Evolutionary conservation across 2,797 vertebrate genomes (phyloP).

Genomic region (Antennarius maculatus): DNA sequence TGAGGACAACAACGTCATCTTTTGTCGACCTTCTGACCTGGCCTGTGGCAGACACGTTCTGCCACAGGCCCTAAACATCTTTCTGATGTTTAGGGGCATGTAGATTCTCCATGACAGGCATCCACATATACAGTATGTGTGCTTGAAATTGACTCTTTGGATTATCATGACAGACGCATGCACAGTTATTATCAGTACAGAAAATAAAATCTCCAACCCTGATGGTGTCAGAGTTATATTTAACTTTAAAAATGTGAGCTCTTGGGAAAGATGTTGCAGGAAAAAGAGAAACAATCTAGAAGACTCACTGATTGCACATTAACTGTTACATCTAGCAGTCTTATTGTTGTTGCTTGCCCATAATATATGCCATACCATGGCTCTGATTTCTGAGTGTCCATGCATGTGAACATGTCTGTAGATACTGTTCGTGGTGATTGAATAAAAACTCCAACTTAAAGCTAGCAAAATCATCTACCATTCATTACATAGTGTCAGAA

Average conservation of each 20-base stretch:
- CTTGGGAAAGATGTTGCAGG: neutral
- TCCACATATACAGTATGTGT: constrained; percentile 3
- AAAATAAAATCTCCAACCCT: neutral
- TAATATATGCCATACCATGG: too few species aligned
- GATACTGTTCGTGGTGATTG: too few species aligned
- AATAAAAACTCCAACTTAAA: too few species aligned
- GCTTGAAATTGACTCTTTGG: neutral
- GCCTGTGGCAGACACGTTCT: constrained; percentile 63
- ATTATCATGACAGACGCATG: constrained; percentile 5
- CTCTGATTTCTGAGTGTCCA: too few species aligned
- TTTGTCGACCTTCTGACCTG: constrained; percentile 62
- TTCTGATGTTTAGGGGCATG: constrained; percentile 26
- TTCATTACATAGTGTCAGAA: too few species aligned
- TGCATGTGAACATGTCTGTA: too few species aligned
- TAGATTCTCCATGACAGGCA: constrained; percentile 22
- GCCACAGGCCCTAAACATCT: too few species aligned
- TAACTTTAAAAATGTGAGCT: neutral
- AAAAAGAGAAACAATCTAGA: neutral
- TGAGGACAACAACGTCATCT: constrained; percentile 79
- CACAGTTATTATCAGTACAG: neutral
- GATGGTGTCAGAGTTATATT: neutral
- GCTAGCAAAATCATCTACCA: too few species aligned
- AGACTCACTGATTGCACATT: neutral
- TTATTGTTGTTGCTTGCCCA: too few species aligned
- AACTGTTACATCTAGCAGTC: too few species aligned